These are phyloP conservation scores for Andricus quercusramuli DNA, from an alignment of 2,888 invertebrate genomes.

Conservation along the genomic window DNA sequence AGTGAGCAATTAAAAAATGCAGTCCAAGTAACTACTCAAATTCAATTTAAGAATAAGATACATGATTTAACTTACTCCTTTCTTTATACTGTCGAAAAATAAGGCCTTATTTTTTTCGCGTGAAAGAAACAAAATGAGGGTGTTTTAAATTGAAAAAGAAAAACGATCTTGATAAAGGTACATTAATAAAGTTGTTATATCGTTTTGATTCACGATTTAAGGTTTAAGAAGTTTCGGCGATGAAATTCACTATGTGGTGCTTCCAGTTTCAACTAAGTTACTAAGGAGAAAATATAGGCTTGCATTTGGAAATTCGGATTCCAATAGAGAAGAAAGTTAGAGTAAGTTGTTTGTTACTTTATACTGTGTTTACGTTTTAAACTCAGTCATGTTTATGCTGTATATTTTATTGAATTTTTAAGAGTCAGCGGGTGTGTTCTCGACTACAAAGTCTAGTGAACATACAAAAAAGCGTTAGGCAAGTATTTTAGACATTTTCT, in stretches of 20 bases:
- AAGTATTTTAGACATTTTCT: background rate
- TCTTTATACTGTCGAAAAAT: background rate
- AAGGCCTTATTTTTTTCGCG: background rate
- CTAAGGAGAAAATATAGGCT: slow-evolving; percentile 7
- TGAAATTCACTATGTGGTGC: slow-evolving; percentile 11
- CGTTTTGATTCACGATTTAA: background rate
- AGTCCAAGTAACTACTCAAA: too few species aligned
- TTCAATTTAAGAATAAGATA: too few species aligned
- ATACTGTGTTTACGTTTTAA: slow-evolving; percentile 7
- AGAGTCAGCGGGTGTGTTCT: background rate
- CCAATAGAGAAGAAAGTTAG: background rate
- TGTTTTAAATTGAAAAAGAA: background rate
- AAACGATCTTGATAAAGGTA: background rate
- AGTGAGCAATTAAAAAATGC: too few species aligned
- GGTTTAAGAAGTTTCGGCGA: background rate
- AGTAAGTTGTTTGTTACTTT: slow-evolving; percentile 6
- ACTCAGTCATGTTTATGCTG: slow-evolving; percentile 16
- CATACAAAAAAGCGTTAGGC: background rate
- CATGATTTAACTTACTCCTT: too few species aligned
- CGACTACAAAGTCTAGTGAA: background rate
- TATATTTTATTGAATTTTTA: slow-evolving; percentile 18
- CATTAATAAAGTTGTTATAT: background rate
- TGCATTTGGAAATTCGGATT: slow-evolving; percentile 12
- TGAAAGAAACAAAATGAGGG: background rate
- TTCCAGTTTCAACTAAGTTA: slow-evolving; percentile 4